Evolutionary conservation across 2,797 vertebrate species (phyloP).

Genomic region (Spizella passerina): DNA sequence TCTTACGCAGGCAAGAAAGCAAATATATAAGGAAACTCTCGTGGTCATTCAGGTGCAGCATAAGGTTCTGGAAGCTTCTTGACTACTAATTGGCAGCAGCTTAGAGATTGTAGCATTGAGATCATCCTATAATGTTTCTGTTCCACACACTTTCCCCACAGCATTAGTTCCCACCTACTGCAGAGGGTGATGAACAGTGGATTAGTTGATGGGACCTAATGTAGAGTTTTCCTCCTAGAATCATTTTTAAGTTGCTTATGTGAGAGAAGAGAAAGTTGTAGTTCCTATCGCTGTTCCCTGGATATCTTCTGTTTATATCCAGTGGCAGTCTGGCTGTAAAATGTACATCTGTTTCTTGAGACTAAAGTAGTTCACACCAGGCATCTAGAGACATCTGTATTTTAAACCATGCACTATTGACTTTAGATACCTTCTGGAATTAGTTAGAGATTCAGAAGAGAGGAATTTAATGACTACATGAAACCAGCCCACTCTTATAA

Average conservation of each 20-base stretch:
- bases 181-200: not conserved
- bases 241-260: not conserved
- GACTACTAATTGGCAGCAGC: not conserved
- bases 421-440: not conserved
- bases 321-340: not conserved
- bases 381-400: not conserved
- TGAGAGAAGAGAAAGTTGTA: not conserved
- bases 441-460: not conserved
- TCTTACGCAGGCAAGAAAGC: not conserved
- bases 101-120: not conserved
- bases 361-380: not conserved
- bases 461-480: not conserved
- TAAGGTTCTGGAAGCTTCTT: not conserved
- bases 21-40: not conserved
- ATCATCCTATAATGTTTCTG: not conserved
- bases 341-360: not conserved
- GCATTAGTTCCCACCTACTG: not conserved
- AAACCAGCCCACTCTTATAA: not conserved
- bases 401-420: not conserved
- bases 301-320: not conserved
- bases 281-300: not conserved
- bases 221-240: not conserved
- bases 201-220: not conserved
- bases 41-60: not conserved
- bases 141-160: not conserved